Evolutionary conservation across 2,888 invertebrate genomes (phyloP).

Genomic region (Idaea dimidiata): DNA sequence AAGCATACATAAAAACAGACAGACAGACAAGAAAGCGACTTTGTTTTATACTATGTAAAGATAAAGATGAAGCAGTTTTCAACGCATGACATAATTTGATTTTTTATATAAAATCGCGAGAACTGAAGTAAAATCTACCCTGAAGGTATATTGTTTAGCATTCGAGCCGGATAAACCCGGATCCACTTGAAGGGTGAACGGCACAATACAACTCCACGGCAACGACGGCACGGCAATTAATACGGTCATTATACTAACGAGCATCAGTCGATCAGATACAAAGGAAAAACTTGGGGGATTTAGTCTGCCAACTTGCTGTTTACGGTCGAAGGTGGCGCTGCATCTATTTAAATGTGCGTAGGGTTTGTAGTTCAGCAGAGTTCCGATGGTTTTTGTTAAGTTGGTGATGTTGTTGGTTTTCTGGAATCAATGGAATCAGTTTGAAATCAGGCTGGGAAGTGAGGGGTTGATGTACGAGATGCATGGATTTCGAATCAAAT

Average conservation of each 20-base stretch:
- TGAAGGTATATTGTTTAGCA: neutral
- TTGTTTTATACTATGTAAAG: no score
- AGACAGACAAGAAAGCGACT: no score
- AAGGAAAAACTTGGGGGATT: constrained; percentile 46
- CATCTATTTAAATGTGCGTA: neutral
- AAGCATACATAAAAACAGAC: no score
- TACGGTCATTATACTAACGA: constrained; percentile 65
- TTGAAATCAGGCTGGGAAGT: neutral
- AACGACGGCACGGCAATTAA: constrained; percentile 50
- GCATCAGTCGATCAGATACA: constrained; percentile 45
- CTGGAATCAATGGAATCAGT: neutral
- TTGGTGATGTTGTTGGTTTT: neutral
- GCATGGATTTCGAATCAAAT: neutral
- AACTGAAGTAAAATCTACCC: no score
- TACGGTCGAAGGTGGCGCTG: neutral
- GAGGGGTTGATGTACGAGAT: constrained; percentile 6
- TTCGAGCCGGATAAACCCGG: neutral
- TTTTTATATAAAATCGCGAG: no score
- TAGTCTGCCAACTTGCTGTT: neutral
- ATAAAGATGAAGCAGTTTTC: no score
- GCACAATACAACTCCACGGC: constrained; percentile 12
- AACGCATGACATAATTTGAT: no score
- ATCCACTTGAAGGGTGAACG: constrained; percentile 20
- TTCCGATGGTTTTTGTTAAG: neutral
- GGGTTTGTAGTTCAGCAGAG: neutral